Evolutionary conservation across 2,113 vertebrate genomes (phyloP).

Genomic region (Cervus canadensis): DNA sequence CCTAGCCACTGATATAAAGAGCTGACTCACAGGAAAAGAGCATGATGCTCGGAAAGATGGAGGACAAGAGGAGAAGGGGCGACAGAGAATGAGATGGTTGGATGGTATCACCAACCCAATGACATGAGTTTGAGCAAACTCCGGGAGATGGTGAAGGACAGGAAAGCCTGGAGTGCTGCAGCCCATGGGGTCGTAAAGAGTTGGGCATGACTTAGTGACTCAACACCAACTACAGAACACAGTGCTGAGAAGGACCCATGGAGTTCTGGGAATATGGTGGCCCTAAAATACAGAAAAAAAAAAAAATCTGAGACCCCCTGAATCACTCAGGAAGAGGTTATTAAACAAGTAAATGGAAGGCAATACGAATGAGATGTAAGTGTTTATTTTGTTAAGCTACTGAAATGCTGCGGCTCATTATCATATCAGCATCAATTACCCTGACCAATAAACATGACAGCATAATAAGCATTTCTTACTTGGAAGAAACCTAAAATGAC

Average conservation of each 20-base stretch:
- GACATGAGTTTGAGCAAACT: neutral
- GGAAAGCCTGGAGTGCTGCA: neutral
- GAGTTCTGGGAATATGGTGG: neutral
- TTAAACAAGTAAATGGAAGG: neutral
- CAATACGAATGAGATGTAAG: neutral
- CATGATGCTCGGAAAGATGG: neutral
- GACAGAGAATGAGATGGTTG: neutral
- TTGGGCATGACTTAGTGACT: rapidly evolving
- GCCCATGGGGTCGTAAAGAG: neutral
- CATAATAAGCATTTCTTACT: neutral
- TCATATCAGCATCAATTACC: neutral
- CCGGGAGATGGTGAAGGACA: rapidly evolving
- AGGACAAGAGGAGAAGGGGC: neutral
- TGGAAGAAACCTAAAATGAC: neutral
- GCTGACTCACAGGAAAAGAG: neutral
- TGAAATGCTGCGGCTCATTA: neutral
- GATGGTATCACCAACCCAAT: neutral
- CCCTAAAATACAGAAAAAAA: neutral
- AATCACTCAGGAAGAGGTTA: neutral
- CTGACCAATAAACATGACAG: neutral
- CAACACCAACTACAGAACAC: neutral
- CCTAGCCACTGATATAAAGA: neutral
- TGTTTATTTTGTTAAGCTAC: neutral
- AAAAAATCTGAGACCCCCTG: neutral
- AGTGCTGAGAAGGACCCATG: neutral